Percentiles rank a stretch among this genome's conserved stretches.
These are phyloP conservation scores for Homarus gammarus DNA, from an alignment of 2,888 invertebrate genomes.

Conservation along the genomic window DNA sequence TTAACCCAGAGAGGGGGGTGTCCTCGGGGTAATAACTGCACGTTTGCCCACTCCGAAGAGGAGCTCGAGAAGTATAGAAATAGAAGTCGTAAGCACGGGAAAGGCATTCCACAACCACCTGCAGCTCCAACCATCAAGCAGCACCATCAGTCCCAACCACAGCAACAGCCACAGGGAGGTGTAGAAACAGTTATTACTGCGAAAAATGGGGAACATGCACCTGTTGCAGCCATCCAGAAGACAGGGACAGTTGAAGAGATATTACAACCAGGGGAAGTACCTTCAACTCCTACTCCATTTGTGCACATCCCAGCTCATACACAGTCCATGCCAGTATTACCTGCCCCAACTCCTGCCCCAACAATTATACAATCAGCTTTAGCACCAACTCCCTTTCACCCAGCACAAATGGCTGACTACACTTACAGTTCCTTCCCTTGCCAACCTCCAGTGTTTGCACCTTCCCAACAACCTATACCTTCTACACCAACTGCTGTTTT, in stretches of 20 bases:
- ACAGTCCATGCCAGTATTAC: conserved; percentile 51
- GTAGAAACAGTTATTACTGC: conserved; percentile 19
- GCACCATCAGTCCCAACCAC: conserved; percentile 14
- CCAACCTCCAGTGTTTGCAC: conserved; percentile 62
- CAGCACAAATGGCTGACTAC: conserved; percentile 64
- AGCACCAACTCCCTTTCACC: conserved; percentile 64
- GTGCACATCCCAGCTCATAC: conserved; percentile 61
- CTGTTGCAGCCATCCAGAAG: conserved; percentile 56
- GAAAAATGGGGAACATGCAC: conserved; percentile 68
- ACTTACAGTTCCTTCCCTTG: conserved; percentile 61
- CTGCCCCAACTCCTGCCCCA: conserved; percentile 52
- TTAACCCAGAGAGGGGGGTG: conserved; percentile 88
- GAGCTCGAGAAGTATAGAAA: conserved; percentile 88
- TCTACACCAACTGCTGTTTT: conserved; percentile 59
- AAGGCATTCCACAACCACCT: conserved; percentile 51
- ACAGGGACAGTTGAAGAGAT: conserved; percentile 61
- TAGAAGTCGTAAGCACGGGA: conserved; percentile 63
- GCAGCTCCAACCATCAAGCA: conserved; percentile 35
- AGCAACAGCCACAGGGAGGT: conserved; percentile 17
- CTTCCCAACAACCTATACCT: conserved; percentile 49
- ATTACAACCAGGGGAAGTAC: conserved; percentile 44
- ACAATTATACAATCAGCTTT: conserved; percentile 63
- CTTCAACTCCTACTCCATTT: conserved; percentile 56
- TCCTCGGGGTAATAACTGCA: conserved; percentile 91
- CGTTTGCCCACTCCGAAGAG: conserved; percentile 94